These are phyloP conservation scores for Tinea semifulvella DNA, from an alignment of 2,888 invertebrate genomes.

Conservation along the genomic window DNA sequence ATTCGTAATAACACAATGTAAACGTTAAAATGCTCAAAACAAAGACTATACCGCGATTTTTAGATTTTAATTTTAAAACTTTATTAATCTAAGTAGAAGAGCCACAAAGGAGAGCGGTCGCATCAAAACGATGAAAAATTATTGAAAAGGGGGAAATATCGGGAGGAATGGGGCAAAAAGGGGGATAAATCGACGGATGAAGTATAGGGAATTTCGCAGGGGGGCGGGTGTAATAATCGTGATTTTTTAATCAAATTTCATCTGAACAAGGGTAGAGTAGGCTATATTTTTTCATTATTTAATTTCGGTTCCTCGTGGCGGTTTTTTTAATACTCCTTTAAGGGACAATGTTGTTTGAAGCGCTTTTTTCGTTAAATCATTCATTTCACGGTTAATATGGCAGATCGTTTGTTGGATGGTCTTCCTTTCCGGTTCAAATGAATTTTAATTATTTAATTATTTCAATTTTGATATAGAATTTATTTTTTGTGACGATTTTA, in stretches of 20 bases:
- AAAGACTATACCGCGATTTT: slow-evolving; percentile 20
- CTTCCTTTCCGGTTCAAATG: slow-evolving; percentile 14
- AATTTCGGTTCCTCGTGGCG: slow-evolving; percentile 48
- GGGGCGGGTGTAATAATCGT: slow-evolving; percentile 64
- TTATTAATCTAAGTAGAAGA: slow-evolving; percentile 63
- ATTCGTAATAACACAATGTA: slow-evolving; percentile 1
- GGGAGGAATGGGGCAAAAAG: slow-evolving; percentile 29
- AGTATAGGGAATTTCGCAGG: slow-evolving; percentile 31
- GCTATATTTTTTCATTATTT: slow-evolving; percentile 67
- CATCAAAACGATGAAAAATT: slow-evolving; percentile 66
- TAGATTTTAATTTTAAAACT: slow-evolving; percentile 64
- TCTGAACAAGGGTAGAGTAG: slow-evolving; percentile 62
- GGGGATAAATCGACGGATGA: slow-evolving; percentile 51
- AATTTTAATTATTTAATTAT: slow-evolving; percentile 16
- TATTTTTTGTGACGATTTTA: too few relatives aligned
- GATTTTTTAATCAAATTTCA: slow-evolving; percentile 70
- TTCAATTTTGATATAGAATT: slow-evolving; percentile 14
- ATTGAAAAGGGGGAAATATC: slow-evolving; percentile 53
- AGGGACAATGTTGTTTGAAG: slow-evolving; percentile 58
- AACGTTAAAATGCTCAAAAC: slow-evolving; percentile 4
- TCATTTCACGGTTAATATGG: slow-evolving; percentile 47
- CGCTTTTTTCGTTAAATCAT: slow-evolving; percentile 42
- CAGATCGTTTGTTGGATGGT: slow-evolving; percentile 33
- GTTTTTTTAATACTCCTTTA: slow-evolving; percentile 16
- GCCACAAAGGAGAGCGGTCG: slow-evolving; percentile 50